Conservation (phyloP, 2,888 invertebrate species). For the Hypomecis punctinalis region DNA sequence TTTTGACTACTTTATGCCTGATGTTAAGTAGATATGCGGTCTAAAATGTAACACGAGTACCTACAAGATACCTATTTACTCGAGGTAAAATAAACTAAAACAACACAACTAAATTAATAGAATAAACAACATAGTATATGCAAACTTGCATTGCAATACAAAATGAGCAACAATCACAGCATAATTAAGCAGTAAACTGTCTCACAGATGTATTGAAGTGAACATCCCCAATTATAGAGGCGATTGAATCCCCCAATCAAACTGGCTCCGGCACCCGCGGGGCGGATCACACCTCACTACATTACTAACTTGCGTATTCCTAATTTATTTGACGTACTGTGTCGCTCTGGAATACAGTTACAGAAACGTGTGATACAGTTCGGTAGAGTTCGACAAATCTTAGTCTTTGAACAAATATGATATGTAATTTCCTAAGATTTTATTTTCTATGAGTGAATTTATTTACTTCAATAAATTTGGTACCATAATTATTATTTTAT, state of each 20-base stretch:
- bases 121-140: too few species aligned
- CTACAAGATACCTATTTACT: too few species aligned
- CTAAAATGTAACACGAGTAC: too few species aligned
- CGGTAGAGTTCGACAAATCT: background rate
- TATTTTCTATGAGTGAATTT: too few species aligned
- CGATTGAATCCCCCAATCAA: conserved; percentile 34
- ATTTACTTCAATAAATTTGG: too few species aligned
- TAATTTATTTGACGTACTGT: conserved; percentile 48
- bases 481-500: too few species aligned
- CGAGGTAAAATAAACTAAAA: too few species aligned
- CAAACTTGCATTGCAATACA: too few species aligned
- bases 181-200: conserved; percentile 17
- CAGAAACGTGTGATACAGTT: background rate
- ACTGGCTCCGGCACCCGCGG: conserved; percentile 30
- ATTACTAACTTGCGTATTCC: conserved; percentile 41
- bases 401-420: background rate
- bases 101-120: too few species aligned
- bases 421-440: too few species aligned
- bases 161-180: background rate
- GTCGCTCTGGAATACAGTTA: background rate
- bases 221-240: conserved; percentile 26
- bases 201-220: conserved; percentile 20
- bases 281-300: conserved; percentile 39
- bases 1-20: too few species aligned
- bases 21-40: too few species aligned